phyloP scores from a whole-genome alignment of 2,888 invertebrate genomes.

The Eupithecia vulgata region DNA sequence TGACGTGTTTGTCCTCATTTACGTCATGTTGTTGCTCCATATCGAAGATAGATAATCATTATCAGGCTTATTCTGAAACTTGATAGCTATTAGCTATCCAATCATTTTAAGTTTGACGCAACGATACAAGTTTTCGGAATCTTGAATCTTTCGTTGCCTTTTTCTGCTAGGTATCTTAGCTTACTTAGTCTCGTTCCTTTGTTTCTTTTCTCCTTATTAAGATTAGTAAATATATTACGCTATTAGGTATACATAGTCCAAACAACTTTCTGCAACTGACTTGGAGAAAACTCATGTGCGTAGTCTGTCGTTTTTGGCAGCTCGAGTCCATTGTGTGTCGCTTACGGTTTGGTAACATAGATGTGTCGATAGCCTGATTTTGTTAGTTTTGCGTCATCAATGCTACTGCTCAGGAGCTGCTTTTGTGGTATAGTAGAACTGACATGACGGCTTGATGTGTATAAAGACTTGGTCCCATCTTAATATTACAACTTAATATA shows the following conservation, averaged over 20 bases:
- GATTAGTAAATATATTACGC: background rate
- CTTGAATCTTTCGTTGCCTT: background rate
- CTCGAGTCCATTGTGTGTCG: constrained; percentile 16
- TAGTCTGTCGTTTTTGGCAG: constrained; percentile 12
- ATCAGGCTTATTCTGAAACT: background rate
- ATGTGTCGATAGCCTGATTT: constrained; percentile 17
- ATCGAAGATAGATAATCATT: background rate
- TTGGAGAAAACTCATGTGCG: constrained; percentile 12
- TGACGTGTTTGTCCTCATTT: constrained; percentile 1
- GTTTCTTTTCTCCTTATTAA: background rate
- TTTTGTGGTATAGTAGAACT: background rate
- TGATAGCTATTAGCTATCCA: background rate
- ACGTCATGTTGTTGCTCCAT: background rate
- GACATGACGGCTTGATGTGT: background rate
- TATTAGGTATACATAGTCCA: background rate
- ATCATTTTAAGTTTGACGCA: background rate
- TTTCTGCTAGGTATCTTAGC: background rate
- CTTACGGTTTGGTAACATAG: constrained; percentile 13
- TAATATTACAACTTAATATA: too few species aligned
- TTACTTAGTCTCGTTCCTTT: background rate
- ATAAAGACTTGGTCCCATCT: background rate
- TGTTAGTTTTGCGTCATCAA: background rate
- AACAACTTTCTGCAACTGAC: background rate
- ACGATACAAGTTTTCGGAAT: background rate
- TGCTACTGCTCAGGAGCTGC: too few species aligned